Base-by-base conservation (phyloP, 2,888 invertebrate genomes). In the Carcina quercana region DNA sequence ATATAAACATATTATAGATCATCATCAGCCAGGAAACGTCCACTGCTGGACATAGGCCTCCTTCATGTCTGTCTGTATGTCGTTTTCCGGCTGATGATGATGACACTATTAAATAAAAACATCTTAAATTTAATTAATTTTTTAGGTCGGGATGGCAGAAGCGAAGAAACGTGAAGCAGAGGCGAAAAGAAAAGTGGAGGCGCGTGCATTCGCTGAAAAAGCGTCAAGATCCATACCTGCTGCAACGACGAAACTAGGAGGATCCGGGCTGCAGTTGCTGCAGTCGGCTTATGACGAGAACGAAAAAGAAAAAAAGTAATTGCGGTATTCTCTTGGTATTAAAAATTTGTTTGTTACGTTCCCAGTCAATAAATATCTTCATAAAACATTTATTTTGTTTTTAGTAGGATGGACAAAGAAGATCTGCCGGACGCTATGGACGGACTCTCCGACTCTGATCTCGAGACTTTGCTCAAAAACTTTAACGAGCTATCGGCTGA, bases 401-500 rank as follows among this genome's bases (percentile, higher is more conserved):
- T n/a, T n/a, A n/a, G 34, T 48, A 75, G 73, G 42, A 15, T 31
- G 22, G 65, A 67, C 12, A 66, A 64, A 45, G 67, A 60, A 40
- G 58, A 62, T 28, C 44, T 70, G 27, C 59, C 80, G 12, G 71
- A 78, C 52, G 74, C 86, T 32, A 90, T 93, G 87, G 93, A 93
- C 46, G 89, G 89, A 7, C 73, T 95, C 5, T 92, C 93, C 0
- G 93, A 95, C 59, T 88, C 90, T 0, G 94, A 95, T 53, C 65
- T 95, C 27, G 92, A 94, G 59, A 90, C 92, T 0, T 69, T 94
- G 1, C 62, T 95, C 34, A 92, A 93, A 61, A 94, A 94, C 58
- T 83, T 82, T 51, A 93, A 92, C 59, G 92, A 93, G 50, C 67
- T 95, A 8, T 91, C 91, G 0, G 88, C 89, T 0, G 92, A 93